phyloP scores from a whole-genome alignment of 2,113 vertebrate species.

The Oreotragus oreotragus region DNA sequence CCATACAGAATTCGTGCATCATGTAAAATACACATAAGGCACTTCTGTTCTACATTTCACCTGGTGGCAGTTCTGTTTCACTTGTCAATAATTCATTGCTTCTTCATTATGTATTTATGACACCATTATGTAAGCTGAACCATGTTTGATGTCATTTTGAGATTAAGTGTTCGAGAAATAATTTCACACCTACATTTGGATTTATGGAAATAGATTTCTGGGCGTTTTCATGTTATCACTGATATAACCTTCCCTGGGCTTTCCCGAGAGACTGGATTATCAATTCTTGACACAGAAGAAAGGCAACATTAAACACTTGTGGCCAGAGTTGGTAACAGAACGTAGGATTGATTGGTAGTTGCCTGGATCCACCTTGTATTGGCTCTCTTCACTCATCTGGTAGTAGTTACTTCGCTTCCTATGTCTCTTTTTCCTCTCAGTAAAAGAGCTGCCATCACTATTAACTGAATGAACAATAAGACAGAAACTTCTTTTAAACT shows the following conservation, averaged over 20 bases:
- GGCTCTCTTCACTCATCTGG: background rate
- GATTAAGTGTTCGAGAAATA: conserved; percentile 29
- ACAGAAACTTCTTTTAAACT: background rate
- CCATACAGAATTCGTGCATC: background rate
- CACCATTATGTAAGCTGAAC: conserved; percentile 12
- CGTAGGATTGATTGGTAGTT: background rate
- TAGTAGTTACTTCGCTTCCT: background rate
- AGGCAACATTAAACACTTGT: background rate
- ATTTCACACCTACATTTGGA: conserved; percentile 35
- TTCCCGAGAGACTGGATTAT: background rate
- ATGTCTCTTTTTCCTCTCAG: background rate
- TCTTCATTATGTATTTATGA: conserved; percentile 54
- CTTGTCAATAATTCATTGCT: conserved; percentile 49
- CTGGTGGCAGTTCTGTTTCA: conserved; percentile 27
- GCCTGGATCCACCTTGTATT: background rate
- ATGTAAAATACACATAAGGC: background rate
- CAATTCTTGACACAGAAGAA: conserved; percentile 19
- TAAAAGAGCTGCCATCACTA: background rate
- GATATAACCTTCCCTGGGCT: background rate
- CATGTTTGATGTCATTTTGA: conserved; percentile 29
- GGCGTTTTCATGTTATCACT: background rate
- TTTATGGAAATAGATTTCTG: background rate
- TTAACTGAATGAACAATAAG: background rate
- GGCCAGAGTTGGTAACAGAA: background rate
- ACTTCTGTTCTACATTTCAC: background rate